phyloP scores from a whole-genome alignment of 2,113 vertebrate species.

The Typhlomys cinereus region DNA sequence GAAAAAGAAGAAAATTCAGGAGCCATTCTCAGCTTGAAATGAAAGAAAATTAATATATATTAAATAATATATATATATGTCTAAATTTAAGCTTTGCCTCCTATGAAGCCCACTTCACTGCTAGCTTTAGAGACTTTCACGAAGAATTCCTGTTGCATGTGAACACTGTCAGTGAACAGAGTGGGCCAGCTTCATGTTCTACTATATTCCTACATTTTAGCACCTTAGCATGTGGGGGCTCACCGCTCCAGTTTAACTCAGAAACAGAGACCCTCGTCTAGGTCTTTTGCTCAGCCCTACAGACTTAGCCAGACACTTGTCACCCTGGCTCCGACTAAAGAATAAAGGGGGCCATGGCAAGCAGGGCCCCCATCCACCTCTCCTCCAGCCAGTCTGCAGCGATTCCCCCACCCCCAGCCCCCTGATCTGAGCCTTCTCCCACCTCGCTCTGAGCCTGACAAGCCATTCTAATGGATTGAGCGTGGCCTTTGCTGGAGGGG shows the following conservation, averaged over 20 bases:
- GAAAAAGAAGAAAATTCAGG: neutral
- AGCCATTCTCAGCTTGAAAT: neutral
- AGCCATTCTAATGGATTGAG: constrained; percentile 79
- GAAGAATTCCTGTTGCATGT: neutral
- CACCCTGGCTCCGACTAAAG: neutral
- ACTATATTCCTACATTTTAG: neutral
- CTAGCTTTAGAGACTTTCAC: constrained; percentile 24
- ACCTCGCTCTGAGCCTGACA: constrained; percentile 62
- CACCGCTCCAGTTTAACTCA: neutral
- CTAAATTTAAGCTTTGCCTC: neutral
- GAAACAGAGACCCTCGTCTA: neutral
- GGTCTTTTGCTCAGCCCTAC: neutral
- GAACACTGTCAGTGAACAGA: neutral
- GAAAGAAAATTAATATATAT: neutral
- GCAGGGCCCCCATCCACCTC: neutral
- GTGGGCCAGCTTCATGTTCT: neutral
- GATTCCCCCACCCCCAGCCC: neutral
- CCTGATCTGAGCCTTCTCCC: constrained; percentile 27
- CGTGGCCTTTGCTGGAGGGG: constrained; percentile 77
- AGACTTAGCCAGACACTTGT: neutral
- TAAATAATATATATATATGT: too few species aligned
- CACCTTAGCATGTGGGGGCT: neutral
- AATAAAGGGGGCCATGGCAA: neutral
- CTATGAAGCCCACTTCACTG: neutral
- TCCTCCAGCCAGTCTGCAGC: neutral